These are phyloP conservation scores for Molossus molossus DNA, from an alignment of 2,797 vertebrate species.

Conservation along the genomic window DNA sequence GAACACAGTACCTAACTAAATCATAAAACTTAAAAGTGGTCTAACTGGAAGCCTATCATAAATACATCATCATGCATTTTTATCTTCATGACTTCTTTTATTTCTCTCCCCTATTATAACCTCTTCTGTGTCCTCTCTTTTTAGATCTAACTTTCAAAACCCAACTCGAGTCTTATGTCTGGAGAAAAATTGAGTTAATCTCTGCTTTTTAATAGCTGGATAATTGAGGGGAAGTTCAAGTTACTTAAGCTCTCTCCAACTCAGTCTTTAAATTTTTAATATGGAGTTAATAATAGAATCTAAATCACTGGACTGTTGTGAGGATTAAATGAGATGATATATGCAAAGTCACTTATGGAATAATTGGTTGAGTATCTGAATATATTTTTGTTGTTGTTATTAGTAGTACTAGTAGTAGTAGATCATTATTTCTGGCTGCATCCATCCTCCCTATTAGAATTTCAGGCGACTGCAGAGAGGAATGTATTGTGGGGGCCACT, in stretches of 20 bases:
- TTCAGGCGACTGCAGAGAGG: neutral
- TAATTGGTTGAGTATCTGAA: neutral
- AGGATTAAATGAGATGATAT: neutral
- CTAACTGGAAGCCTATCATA: neutral
- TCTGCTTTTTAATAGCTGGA: neutral
- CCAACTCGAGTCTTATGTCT: conserved; percentile 8
- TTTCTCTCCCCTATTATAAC: neutral
- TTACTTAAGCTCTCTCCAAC: neutral
- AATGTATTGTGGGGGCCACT: neutral
- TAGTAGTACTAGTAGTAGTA: neutral
- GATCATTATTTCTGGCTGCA: neutral
- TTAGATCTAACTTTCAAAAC: conserved; percentile 10
- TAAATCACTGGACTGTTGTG: neutral
- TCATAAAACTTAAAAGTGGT: neutral
- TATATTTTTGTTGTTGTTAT: neutral
- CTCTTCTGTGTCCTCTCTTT: neutral
- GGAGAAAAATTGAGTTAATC: neutral
- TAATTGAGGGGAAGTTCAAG: neutral
- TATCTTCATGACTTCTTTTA: neutral
- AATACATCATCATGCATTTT: neutral
- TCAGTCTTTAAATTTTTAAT: neutral
- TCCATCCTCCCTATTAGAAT: neutral
- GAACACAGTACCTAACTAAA: neutral
- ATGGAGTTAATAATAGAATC: neutral
- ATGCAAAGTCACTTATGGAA: neutral